Evolutionary conservation across 1,140 invertebrate genomes (phyloP).

Genomic region (Micrasema longulum): DNA sequence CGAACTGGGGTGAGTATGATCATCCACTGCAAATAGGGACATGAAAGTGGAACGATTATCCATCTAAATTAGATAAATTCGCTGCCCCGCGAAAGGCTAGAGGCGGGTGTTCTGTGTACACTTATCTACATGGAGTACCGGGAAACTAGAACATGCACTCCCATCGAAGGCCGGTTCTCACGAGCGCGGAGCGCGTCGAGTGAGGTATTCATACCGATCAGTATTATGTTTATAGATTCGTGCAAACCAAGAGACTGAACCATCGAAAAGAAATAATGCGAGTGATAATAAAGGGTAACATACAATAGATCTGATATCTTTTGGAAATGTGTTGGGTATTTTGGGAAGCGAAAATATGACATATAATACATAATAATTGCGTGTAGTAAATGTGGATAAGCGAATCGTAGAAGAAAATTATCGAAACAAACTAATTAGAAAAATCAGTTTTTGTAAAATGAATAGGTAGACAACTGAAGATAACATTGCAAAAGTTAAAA

Average conservation of each 20-base stretch:
- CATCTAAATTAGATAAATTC: constrained; percentile 4
- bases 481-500: background rate
- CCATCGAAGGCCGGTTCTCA: too few relatives aligned
- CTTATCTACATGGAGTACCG: background rate
- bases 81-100: background rate
- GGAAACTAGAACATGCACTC: constrained; percentile 9
- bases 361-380: background rate
- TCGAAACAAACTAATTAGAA: too few relatives aligned
- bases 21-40: constrained; percentile 70
- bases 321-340: background rate
- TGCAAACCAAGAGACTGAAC: too few relatives aligned
- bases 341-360: background rate
- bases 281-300: too few relatives aligned
- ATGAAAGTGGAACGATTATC: constrained; percentile 43
- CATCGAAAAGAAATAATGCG: too few relatives aligned
- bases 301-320: too few relatives aligned
- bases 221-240: too few relatives aligned
- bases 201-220: too few relatives aligned
- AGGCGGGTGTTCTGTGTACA: background rate
- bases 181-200: too few relatives aligned
- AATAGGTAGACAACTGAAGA: background rate
- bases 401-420: too few relatives aligned
- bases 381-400: background rate
- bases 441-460: too few relatives aligned
- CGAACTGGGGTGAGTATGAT: constrained; percentile 64